Evolutionary conservation across 1,140 invertebrate genomes (phyloP).

Genomic region (Heliconius eleuchia): DNA sequence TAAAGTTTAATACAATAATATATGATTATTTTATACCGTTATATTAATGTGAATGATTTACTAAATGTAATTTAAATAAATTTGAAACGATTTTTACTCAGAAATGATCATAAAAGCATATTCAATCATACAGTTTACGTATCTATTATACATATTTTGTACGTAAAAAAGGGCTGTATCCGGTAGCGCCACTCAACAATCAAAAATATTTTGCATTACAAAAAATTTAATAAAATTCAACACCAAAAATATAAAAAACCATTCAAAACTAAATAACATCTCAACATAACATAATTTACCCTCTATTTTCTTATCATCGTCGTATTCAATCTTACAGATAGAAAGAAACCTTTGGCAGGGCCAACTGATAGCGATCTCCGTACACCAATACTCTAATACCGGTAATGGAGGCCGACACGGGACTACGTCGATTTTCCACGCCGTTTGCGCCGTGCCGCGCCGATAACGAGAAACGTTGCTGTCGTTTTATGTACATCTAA

Average conservation of each 20-base stretch:
- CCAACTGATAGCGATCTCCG: constrained; percentile 46
- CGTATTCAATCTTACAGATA: constrained; percentile 38
- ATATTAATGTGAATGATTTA: not conserved
- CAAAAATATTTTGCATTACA: too few species aligned
- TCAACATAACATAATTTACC: constrained; percentile 18
- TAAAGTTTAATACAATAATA: not conserved
- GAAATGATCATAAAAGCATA: not conserved
- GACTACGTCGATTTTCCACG: constrained; percentile 70
- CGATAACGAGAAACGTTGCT: constrained; percentile 68
- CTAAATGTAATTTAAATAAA: not conserved
- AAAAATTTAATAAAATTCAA: too few species aligned
- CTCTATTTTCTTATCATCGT: constrained; percentile 20
- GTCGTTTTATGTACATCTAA: constrained; percentile 58
- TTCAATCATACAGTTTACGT: not conserved
- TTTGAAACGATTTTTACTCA: not conserved
- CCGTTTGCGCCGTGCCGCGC: constrained; percentile 60
- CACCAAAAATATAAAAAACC: too few species aligned
- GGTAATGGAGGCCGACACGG: constrained; percentile 70
- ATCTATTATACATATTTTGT: too few species aligned
- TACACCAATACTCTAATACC: constrained; percentile 67
- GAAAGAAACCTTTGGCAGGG: constrained; percentile 32
- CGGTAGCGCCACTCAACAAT: too few species aligned
- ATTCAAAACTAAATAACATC: too few species aligned
- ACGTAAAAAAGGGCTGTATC: too few species aligned
- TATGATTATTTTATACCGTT: not conserved